Evolutionary conservation across 1,140 invertebrate species (phyloP).

Genomic region (Tetranychus cinnabarinus): DNA sequence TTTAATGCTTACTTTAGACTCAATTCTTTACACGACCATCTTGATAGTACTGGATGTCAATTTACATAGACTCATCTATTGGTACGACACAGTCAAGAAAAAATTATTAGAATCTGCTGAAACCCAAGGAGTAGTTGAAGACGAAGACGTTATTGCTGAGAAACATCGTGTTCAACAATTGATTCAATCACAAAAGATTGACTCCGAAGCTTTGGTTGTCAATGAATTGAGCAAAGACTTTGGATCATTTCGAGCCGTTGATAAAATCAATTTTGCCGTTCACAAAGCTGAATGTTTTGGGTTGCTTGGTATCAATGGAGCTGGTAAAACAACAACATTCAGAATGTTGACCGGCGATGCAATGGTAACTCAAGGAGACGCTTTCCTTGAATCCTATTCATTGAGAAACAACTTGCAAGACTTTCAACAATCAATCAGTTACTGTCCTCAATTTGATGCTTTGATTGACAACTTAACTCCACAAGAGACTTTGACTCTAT

Average conservation of each 20-base stretch:
- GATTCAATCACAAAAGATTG: neutral
- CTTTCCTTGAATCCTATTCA: conserved; percentile 7
- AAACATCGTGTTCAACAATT: neutral
- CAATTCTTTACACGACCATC: too few relatives aligned
- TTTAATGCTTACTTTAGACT: too few relatives aligned
- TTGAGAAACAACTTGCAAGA: conserved; percentile 29
- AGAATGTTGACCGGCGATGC: conserved; percentile 21
- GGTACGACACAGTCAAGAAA: neutral
- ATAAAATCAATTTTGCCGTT: conserved; percentile 13
- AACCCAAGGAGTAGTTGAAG: neutral
- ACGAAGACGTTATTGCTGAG: conserved; percentile 6
- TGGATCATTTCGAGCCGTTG: conserved; percentile 10
- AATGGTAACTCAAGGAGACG: conserved; percentile 17
- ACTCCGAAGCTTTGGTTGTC: conserved; percentile 10
- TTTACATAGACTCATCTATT: too few relatives aligned
- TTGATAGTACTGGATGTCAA: too few relatives aligned
- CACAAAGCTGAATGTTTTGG: conserved; percentile 26
- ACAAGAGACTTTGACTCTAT: conserved; percentile 44
- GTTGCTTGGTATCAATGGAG: conserved; percentile 23
- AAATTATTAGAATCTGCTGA: neutral
- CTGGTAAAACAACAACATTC: conserved; percentile 22
- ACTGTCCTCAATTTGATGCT: conserved; percentile 42
- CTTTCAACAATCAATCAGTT: conserved; percentile 22
- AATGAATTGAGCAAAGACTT: conserved; percentile 11
- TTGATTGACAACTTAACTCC: conserved; percentile 54